Conservation (phyloP, 2,888 invertebrate genomes). For the Latrodectus elegans region DNA sequence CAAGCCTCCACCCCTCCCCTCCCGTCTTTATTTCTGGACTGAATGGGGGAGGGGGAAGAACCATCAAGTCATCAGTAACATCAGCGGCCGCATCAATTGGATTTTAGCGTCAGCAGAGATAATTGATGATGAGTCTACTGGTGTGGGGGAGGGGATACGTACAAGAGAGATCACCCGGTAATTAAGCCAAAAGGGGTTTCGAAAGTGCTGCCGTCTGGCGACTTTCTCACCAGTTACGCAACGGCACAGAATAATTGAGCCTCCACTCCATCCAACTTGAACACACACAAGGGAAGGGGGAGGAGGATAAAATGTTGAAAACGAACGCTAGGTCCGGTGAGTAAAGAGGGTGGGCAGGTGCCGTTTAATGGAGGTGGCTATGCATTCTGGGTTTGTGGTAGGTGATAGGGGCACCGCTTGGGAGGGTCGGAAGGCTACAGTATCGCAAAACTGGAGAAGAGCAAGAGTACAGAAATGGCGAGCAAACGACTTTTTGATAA, state of each 20-base stretch:
- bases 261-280: neutral
- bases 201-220: slow-evolving; percentile 53
- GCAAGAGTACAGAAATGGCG: too few relatives aligned
- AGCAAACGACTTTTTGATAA: too few relatives aligned
- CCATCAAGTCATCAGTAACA: slow-evolving; percentile 53
- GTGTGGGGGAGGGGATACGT: neutral
- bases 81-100: slow-evolving; percentile 63
- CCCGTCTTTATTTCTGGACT: neutral
- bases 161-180: slow-evolving; percentile 54
- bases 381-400: slow-evolving; percentile 14
- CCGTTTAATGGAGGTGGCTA: slow-evolving; percentile 38
- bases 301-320: neutral
- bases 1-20: neutral
- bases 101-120: slow-evolving; percentile 61
- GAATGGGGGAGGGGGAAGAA: slow-evolving; percentile 1
- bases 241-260: slow-evolving; percentile 61
- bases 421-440: slow-evolving; percentile 6
- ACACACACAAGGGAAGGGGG: slow-evolving; percentile 19
- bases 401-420: slow-evolving; percentile 3
- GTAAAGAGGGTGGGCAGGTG: slow-evolving; percentile 8
- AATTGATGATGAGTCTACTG: slow-evolving; percentile 59
- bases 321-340: neutral
- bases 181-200: slow-evolving; percentile 65
- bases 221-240: slow-evolving; percentile 67
- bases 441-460: too few relatives aligned